A percentile compares a stretch with the other conserved stretches of the same genome.
Conservation (phyloP, 2,113 vertebrate genomes). For the Holacanthus passer region DNA sequence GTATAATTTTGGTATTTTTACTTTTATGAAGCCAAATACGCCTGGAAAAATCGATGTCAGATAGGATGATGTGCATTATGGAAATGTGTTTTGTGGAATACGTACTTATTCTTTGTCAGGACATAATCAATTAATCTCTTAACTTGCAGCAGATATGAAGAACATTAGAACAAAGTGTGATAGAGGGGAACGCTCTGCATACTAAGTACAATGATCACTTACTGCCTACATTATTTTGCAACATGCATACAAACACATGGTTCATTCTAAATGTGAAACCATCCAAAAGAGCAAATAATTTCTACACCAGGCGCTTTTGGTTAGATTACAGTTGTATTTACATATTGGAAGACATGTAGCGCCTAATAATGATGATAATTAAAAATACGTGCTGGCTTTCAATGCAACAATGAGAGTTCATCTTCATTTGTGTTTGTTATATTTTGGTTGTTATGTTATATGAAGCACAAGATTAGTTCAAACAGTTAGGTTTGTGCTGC, state of each 20-base stretch:
- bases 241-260: constrained; percentile 17
- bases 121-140: constrained; percentile 21
- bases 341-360: background rate
- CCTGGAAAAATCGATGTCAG: constrained; percentile 2
- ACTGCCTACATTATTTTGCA: constrained; percentile 1
- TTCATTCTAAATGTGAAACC: constrained; percentile 8
- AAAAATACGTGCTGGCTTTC: no score
- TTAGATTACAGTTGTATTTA: background rate
- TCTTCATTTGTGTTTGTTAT: background rate
- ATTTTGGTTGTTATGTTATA: background rate
- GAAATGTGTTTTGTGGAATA: background rate
- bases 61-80: background rate
- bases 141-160: constrained; percentile 30
- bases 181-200: constrained; percentile 10
- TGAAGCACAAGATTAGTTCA: background rate
- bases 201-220: constrained; percentile 19
- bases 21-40: background rate
- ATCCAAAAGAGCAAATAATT: background rate
- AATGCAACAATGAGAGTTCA: background rate
- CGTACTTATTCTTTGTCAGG: background rate
- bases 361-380: no score
- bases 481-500: no score
- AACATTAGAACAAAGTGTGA: constrained; percentile 35
- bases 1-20: constrained; percentile 1
- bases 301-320: background rate